Percentiles rank a stretch among this genome's conserved stretches.
Conservation (phyloP, 1,140 invertebrate genomes). For the Diachasmimorpha longicaudata region DNA sequence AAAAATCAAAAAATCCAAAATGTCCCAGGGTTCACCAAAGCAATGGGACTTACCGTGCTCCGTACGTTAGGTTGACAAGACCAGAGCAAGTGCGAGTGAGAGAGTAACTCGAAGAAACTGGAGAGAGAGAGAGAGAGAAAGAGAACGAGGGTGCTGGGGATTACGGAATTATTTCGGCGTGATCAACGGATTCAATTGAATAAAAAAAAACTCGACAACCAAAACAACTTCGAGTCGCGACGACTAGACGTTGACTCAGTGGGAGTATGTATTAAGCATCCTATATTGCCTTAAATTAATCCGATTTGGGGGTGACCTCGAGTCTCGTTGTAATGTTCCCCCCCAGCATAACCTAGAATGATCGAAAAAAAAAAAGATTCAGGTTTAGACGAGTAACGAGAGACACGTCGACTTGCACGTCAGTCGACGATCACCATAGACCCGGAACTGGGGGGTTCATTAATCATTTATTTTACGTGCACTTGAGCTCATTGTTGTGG, state of each 20-base stretch:
- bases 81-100: not conserved
- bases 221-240: constrained; percentile 38
- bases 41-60: not conserved
- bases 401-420: not conserved
- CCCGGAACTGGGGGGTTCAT: constrained; percentile 26
- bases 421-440: constrained; percentile 38
- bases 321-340: constrained; percentile 20
- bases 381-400: not conserved
- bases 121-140: no score
- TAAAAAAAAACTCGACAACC: not conserved
- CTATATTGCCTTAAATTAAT: constrained; percentile 60
- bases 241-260: constrained; percentile 30
- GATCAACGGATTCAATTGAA: not conserved
- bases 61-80: not conserved
- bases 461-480: not conserved
- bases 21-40: not conserved
- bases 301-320: constrained; percentile 60
- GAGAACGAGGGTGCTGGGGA: no score
- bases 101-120: no score
- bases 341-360: constrained; percentile 7
- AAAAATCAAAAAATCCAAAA: not conserved
- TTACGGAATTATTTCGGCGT: not conserved
- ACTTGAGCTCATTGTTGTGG: not conserved
- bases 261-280: constrained; percentile 15
- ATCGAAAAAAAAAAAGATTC: constrained; percentile 2